Evolutionary conservation across 2,113 vertebrate species (phyloP).

Genomic region (Canis aureus): DNA sequence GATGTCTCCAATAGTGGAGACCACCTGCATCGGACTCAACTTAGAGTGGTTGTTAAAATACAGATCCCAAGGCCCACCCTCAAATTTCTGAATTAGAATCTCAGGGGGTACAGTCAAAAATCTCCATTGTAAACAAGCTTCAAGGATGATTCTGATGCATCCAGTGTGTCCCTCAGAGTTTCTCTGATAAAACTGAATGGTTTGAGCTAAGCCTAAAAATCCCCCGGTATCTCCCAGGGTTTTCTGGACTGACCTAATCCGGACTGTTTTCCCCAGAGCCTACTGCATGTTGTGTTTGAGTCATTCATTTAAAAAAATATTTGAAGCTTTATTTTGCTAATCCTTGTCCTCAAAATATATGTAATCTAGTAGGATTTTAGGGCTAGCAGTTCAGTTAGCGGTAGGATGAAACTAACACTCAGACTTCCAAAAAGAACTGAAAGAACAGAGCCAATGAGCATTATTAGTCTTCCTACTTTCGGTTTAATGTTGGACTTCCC

Average conservation of each 20-base stretch:
- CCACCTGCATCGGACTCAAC: slow-evolving; percentile 15
- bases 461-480: background rate
- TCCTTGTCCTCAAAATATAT: background rate
- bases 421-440: background rate
- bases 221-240: slow-evolving; percentile 70
- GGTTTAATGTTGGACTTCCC: slow-evolving; percentile 61
- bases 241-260: slow-evolving; percentile 41
- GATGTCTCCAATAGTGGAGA: background rate
- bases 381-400: background rate
- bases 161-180: background rate
- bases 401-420: background rate
- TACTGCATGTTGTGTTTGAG: background rate
- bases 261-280: background rate
- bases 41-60: background rate
- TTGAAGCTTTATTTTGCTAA: background rate
- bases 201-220: slow-evolving; percentile 60
- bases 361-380: background rate
- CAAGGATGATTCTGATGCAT: background rate
- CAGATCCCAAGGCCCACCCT: background rate
- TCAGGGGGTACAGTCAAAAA: background rate
- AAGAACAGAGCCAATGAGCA: background rate
- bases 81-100: background rate
- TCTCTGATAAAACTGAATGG: background rate
- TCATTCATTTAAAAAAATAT: slow-evolving; percentile 6
- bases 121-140: slow-evolving; percentile 28